Conservation (phyloP, 2,797 vertebrate genomes). For the Propithecus perrieri region DNA sequence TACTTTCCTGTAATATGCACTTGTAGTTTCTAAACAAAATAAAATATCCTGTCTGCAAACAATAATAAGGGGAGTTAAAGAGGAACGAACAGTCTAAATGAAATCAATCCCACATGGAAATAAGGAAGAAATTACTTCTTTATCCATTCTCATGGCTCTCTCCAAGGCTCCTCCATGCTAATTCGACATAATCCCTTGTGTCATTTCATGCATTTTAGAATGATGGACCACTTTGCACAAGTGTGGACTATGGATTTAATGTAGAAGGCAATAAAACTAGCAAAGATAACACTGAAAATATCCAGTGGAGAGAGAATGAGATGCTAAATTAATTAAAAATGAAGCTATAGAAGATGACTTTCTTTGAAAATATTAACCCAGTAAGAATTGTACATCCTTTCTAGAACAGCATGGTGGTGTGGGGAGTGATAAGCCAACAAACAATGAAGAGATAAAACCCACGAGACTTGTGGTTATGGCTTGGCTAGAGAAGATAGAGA, state of each 20-base stretch:
- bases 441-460: background rate
- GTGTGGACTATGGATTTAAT: background rate
- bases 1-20: background rate
- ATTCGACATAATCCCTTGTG: background rate
- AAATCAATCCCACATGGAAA: background rate
- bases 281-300: background rate
- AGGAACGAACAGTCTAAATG: background rate
- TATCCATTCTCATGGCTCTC: background rate
- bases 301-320: background rate
- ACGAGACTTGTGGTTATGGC: background rate
- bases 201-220: background rate
- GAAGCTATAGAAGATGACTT: background rate
- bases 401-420: background rate
- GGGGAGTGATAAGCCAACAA: background rate
- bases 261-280: background rate
- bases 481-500: background rate
- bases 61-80: background rate
- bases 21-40: background rate
- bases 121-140: background rate
- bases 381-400: background rate
- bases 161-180: background rate
- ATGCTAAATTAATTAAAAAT: background rate
- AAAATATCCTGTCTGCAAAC: background rate
- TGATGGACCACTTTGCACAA: background rate
- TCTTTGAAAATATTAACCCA: constrained; percentile 3